phyloP scores from a whole-genome alignment of 2,113 vertebrate genomes.

The Rhinolophus sinicus region DNA sequence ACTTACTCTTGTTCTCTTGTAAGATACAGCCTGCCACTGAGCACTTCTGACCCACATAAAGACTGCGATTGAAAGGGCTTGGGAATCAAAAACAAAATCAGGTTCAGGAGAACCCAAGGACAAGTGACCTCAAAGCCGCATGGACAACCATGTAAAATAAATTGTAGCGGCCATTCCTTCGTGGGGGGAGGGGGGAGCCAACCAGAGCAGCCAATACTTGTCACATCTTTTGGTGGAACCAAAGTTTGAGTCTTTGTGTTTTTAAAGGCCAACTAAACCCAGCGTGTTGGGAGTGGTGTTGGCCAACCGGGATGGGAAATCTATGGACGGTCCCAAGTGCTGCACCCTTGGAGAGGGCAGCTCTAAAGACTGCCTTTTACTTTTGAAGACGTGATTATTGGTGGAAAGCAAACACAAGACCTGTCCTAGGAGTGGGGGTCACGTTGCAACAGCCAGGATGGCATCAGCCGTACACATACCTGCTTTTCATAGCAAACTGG shows the following conservation, averaged over 20 bases:
- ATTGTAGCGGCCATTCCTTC: constrained; percentile 85
- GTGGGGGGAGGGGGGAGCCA: constrained; percentile 81
- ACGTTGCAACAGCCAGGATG: constrained; percentile 50
- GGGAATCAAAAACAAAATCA: constrained; percentile 79
- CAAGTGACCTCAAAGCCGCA: constrained; percentile 87
- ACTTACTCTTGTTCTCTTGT: constrained; percentile 79
- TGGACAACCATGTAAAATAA: constrained; percentile 87
- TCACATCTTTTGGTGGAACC: constrained; percentile 87
- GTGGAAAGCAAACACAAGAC: constrained; percentile 55
- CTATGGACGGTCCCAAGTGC: constrained; percentile 21
- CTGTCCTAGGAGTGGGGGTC: constrained; percentile 66
- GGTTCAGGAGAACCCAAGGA: constrained; percentile 84
- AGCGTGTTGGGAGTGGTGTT: constrained; percentile 70
- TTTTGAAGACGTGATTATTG: constrained; percentile 72
- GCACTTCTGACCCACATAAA: constrained; percentile 81
- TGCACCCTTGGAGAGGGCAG: constrained; percentile 43
- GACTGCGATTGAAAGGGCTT: constrained; percentile 83
- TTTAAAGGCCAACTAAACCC: constrained; percentile 83
- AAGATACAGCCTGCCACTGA: constrained; percentile 81
- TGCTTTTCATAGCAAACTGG: constrained; percentile 83
- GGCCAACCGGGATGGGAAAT: constrained; percentile 58
- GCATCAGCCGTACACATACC: constrained; percentile 77
- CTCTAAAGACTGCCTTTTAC: constrained; percentile 72
- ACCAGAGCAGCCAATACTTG: constrained; percentile 78
- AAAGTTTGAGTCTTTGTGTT: constrained; percentile 88